Evolutionary conservation across 2,113 vertebrate genomes (phyloP), one percentile per base, ranked within the genome.

Genomic region (Thalassarche chlororhynchos): DNA sequence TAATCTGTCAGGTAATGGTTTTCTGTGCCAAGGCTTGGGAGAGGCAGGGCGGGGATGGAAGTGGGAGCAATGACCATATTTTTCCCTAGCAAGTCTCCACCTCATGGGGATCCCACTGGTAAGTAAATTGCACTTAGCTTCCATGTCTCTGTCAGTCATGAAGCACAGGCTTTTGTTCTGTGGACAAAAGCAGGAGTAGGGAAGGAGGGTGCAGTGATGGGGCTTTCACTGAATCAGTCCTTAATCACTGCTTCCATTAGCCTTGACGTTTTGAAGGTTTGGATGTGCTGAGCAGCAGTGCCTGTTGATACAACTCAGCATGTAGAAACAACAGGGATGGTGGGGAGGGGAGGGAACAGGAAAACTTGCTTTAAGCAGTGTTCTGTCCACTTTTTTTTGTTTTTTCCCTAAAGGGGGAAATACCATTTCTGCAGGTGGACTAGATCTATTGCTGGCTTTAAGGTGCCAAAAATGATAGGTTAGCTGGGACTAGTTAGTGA

Each of bases 231-330:
- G 26, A 86, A 81, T 93, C 32, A 38, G n/a, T 80, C 47, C 57
- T 85, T 94, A 96, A 96, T 95, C 76, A 83, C 66, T 68, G 78
- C 77, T 97, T 91, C 64, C 92, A 95, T 96, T 95, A 96, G 69
- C 51, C 86, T 72, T 82, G 89, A 75, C 5, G 1, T 88, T 96
- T 84, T 36, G 44, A 92, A 65, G 75, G 75, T 65, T 76, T 93
- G 79, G 49, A 79, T 78, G 75, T 81, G 84, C 90, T 79, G 62
- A 94, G 93, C 83, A 96, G 86, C 94, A 94, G 71, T 61, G 69
- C 75, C 34, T 92, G 82, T 87, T 95, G 90, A 71, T 88, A 75
- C 40, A 90, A 42, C 46, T 69, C 87, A 61, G 90, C 23, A 1
- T n/a, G 61, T 84, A 89, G 78, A 79, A 97, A 93, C 57, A 90